Evolutionary conservation across 30 jellyfish, hydroid and myxozoan species (phyloP), one percentile per base, ranked within the genome.

Genomic region (Aurelia sp.): DNA sequence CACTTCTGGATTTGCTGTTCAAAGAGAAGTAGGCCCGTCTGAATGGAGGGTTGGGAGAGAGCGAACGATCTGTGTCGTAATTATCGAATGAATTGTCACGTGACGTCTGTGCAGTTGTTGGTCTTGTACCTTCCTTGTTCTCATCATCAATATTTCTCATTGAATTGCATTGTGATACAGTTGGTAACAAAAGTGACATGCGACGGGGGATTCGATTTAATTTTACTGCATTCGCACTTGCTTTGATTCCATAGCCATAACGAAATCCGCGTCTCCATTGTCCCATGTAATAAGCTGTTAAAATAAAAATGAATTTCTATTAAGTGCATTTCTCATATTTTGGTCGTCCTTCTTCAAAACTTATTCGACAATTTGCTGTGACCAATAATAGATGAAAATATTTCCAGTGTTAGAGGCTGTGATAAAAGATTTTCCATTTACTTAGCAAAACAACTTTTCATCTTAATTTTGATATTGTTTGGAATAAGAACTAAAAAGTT

Each of bases 211-310:
- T 47, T 6, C 88, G 82, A 21, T 62, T 84, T 63, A 63, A 33
- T 78, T 78, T 88, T 17, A 71, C 86, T 3, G 87, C 85, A 73
- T 68, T 88, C 15, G 87, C 91, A 78, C 82, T 70, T 7, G 81
- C 96, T 21, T 92, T 96, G 64, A 96, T 86, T 15, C 99, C 99
- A 64, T 67, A 96, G 57, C 99, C 99, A 90, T 73, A 73, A n/a
- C 99, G 97, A 9, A 67, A 59, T 35, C 99, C 99, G 38, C 81
- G 90, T 64, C 91, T 91, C 99, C 99, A 96, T 53, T 96, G 99
- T 55, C 99, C 99, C 87, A 96, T 82, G 70, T 80, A 96, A 76
- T 76, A 96, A 7, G 97, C 99, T 96, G 76, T 21, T 68, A 38
- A 81, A 48, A 48, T 60, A 19, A 41, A 70, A 65, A 9, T 27